phyloP scores from a whole-genome alignment of 2,113 vertebrate species.

The Microtus richardsoni region DNA sequence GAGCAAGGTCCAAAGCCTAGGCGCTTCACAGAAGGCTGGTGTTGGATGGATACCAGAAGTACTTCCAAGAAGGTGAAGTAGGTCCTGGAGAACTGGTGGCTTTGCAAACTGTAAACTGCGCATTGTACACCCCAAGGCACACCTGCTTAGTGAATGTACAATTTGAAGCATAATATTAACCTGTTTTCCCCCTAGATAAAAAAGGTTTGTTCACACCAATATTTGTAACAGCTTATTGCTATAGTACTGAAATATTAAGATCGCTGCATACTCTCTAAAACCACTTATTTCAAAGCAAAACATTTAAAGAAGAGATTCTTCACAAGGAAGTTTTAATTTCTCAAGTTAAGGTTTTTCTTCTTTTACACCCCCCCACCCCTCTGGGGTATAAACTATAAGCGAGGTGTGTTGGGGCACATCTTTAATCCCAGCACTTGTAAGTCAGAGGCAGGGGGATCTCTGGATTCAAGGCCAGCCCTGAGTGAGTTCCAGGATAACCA shows the following conservation, averaged over 20 bases:
- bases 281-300: conserved; percentile 57
- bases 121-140: not conserved
- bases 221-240: conserved; percentile 6
- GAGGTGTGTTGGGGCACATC: not conserved
- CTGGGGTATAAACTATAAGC: not conserved
- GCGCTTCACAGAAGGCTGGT: not conserved
- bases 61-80: not conserved
- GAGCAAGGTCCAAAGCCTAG: not conserved
- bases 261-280: conserved; percentile 40
- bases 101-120: conserved; percentile 29
- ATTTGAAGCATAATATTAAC: not conserved
- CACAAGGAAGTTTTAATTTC: conserved; percentile 43
- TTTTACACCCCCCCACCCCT: not conserved
- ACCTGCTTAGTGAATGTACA: conserved; percentile 32
- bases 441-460: not conserved
- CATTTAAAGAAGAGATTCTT: not conserved
- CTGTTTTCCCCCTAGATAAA: not conserved
- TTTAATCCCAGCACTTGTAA: not conserved
- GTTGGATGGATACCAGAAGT: not conserved
- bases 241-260: conserved; percentile 10
- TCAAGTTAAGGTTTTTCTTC: not conserved
- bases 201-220: not conserved
- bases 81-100: not conserved
- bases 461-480: not conserved
- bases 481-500: not conserved